These are phyloP conservation scores for Netelia melanura DNA, from an alignment of 2,888 invertebrate genomes.

Conservation along the genomic window DNA sequence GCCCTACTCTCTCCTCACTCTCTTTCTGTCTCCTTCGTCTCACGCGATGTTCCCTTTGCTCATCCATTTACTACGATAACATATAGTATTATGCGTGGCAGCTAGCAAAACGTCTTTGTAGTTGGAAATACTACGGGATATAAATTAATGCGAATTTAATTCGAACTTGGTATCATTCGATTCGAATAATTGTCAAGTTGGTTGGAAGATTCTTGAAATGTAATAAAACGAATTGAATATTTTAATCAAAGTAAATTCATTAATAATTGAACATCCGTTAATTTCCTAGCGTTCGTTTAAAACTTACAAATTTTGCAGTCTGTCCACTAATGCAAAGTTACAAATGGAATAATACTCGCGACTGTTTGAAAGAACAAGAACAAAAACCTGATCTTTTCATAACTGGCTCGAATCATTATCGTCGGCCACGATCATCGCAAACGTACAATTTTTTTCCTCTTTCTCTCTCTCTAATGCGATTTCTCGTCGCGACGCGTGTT, in stretches of 20 bases:
- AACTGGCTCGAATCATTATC: conserved; percentile 68
- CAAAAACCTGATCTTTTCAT: conserved; percentile 68
- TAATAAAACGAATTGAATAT: neutral
- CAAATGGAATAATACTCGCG: conserved; percentile 43
- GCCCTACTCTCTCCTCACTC: conserved; percentile 1
- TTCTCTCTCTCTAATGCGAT: conserved; percentile 10
- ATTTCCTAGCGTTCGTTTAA: too few relatives aligned
- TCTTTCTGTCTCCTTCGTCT: conserved; percentile 66
- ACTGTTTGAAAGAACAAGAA: conserved; percentile 20
- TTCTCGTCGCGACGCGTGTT: conserved; percentile 51
- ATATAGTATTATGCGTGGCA: neutral
- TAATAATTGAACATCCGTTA: conserved; percentile 17
- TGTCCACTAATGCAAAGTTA: neutral
- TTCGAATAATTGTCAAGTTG: neutral
- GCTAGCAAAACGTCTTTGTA: neutral
- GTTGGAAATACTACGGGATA: neutral
- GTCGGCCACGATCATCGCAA: conserved; percentile 59
- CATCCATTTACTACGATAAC: conserved; percentile 47
- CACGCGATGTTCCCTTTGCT: conserved; percentile 68
- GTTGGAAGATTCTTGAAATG: neutral
- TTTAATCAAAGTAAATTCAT: neutral
- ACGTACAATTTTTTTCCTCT: conserved; percentile 7
- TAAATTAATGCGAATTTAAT: neutral
- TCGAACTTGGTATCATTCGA: neutral
- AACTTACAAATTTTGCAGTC: too few relatives aligned